Conservation (phyloP, 1,140 invertebrate species). For the Lordiphosa clarofinis region DNA sequence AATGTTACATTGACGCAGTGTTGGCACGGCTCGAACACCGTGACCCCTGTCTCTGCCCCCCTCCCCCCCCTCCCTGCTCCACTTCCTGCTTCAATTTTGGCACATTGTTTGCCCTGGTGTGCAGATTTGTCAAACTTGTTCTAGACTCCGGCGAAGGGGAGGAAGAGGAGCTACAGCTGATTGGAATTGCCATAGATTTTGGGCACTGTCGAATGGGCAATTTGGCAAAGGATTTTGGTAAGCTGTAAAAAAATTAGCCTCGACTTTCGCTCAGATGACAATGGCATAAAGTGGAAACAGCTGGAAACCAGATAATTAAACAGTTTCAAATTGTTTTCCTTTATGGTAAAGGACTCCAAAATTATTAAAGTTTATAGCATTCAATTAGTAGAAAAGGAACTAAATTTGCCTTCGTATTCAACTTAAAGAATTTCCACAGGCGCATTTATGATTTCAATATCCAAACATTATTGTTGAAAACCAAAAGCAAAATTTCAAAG, state of each 20-base stretch:
- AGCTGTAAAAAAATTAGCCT: slow-evolving; percentile 35
- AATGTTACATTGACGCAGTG: slow-evolving; percentile 64
- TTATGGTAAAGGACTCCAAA: too few species aligned
- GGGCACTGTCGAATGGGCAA: slow-evolving; percentile 6
- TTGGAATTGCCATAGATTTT: slow-evolving; percentile 48
- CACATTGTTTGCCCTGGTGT: slow-evolving; percentile 64
- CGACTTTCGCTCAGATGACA: background rate
- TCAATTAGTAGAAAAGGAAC: too few species aligned
- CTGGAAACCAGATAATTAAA: background rate
- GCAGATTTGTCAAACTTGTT: slow-evolving; percentile 52
- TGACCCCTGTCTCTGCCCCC: slow-evolving; percentile 10
- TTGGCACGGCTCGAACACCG: slow-evolving; percentile 49
- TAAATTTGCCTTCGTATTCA: too few species aligned
- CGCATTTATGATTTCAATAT: too few species aligned
- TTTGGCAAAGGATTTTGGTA: slow-evolving; percentile 11
- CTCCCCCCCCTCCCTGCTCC: background rate
- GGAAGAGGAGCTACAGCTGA: too few species aligned
- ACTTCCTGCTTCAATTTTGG: slow-evolving; percentile 49
- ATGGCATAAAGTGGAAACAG: background rate
- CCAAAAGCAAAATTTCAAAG: too few species aligned
- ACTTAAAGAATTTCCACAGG: too few species aligned
- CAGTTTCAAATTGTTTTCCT: background rate
- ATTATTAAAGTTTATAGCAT: too few species aligned
- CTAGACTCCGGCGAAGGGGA: background rate
- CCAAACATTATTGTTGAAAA: too few species aligned